Evolutionary conservation across 1,140 invertebrate species (phyloP).

Genomic region (Reticulitermes speratus): DNA sequence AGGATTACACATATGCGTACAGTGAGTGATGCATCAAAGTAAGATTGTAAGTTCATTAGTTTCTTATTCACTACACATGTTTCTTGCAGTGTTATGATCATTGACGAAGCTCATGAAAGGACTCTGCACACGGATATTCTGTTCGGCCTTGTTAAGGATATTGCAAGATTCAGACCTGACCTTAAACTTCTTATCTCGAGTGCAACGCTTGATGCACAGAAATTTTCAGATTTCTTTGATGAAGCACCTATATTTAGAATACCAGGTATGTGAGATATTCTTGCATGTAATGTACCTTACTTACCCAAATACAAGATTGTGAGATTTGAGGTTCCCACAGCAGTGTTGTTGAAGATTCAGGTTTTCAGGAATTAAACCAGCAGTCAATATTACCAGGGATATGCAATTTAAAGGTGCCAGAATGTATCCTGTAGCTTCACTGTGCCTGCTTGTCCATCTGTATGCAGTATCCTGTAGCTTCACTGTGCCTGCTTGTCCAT

Average conservation of each 20-base stretch:
- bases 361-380: not conserved
- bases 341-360: not conserved
- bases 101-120: constrained; percentile 98
- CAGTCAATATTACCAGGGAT: not conserved
- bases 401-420: too few relatives aligned
- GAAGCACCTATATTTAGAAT: constrained; percentile 98
- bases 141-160: constrained; percentile 98
- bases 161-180: constrained; percentile 90
- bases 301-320: not conserved
- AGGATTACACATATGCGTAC: too few relatives aligned
- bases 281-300: not conserved
- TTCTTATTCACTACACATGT: not conserved
- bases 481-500: too few relatives aligned
- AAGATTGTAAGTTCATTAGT: not conserved
- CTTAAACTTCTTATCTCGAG: constrained; percentile 96
- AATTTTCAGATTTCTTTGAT: constrained; percentile 98
- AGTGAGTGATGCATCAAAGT: too few relatives aligned
- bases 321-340: not conserved
- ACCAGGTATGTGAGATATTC: constrained; percentile 62
- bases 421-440: too few relatives aligned
- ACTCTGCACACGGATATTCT: constrained; percentile 98
- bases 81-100: constrained; percentile 88
- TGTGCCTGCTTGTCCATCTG: too few relatives aligned
- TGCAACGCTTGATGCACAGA: constrained; percentile 96
- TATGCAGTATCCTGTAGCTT: too few relatives aligned